phyloP scores from a whole-genome alignment of 2,888 invertebrate genomes.

The Podabrus alpinus region DNA sequence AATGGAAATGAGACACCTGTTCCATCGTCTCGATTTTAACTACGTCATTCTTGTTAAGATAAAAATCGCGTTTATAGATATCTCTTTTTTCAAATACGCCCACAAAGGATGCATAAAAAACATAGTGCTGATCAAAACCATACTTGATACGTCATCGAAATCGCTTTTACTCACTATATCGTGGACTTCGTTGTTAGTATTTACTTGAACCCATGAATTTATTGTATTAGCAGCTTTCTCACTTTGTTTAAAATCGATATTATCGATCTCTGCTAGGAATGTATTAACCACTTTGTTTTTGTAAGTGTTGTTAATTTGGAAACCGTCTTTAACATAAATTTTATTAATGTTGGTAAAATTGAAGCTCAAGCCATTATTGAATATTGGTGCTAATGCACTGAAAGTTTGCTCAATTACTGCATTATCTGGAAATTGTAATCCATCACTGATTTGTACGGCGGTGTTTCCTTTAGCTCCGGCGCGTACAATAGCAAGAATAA shows the following conservation, averaged over 20 bases:
- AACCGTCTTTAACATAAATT: constrained; percentile 64
- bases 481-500: constrained; percentile 44
- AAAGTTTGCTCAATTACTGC: constrained; percentile 23
- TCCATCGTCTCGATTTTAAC: constrained; percentile 45
- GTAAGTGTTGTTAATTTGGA: constrained; percentile 60
- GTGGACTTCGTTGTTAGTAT: constrained; percentile 49
- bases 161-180: constrained; percentile 39
- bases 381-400: constrained; percentile 26
- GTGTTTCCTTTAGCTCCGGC: constrained; percentile 47
- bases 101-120: constrained; percentile 47
- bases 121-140: constrained; percentile 49
- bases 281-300: constrained; percentile 61
- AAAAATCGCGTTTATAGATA: constrained; percentile 40
- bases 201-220: constrained; percentile 49
- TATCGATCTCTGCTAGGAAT: constrained; percentile 66
- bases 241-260: constrained; percentile 38
- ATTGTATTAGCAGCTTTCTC: constrained; percentile 40
- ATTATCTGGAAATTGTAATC: constrained; percentile 30
- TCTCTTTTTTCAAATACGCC: constrained; percentile 27
- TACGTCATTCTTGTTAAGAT: constrained; percentile 29
- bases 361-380: constrained; percentile 31
- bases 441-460: constrained; percentile 36
- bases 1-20: constrained; percentile 36
- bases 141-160: constrained; percentile 36
- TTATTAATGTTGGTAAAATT: constrained; percentile 53